Base-by-base conservation (phyloP, 2,888 invertebrate species). In the Pseudanteris insignis region DNA sequence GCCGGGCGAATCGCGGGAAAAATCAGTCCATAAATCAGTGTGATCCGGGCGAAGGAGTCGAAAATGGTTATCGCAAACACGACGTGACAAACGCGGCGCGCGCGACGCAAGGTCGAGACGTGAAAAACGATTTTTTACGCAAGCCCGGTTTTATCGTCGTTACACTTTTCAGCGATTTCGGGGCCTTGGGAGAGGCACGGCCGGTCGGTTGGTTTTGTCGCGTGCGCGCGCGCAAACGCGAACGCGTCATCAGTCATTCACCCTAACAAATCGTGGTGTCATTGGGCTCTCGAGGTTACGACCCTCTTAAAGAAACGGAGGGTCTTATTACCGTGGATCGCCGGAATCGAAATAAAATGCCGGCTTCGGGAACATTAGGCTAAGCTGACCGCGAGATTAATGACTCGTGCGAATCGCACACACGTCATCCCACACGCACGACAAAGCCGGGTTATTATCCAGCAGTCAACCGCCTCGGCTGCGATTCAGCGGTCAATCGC, bases 191-290 rank as follows among this genome's bases (percentile, higher is more conserved):
- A 63, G 8, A n/a, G 18, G 18, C 4, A 18, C 3, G 18, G 18
- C n/a, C n/a, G 18, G 18, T 3, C 3, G 18, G 18, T 3, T 3
- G 18, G 18, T 4, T 3, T 18, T 6, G 18, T 18, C 18, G 18
- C 7, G 26, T 5, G 6, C 26, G 2, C 26, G 48, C 13, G 37
- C 44, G 53, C 53, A n/a, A 24, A 38, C 7, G 38, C 25, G 25
- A 21, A 18, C 44, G 38, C 43, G 65, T 67, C 70, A 72, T 73
- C 69, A 70, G 69, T 72, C 71, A 72, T 73, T 65, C 62, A 44
- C 58, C 53, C 64, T 61, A 66, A 68, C 69, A 67, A 70, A 70
- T 68, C 62, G 68, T 65, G 68, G 63, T 68, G 72, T 71, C 72
- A 71, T 68, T 71, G 66, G 65, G 65, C 67, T 57, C 12, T 40